phyloP scores from a whole-genome alignment of 2,113 vertebrate species.

The Eleginops maclovinus region DNA sequence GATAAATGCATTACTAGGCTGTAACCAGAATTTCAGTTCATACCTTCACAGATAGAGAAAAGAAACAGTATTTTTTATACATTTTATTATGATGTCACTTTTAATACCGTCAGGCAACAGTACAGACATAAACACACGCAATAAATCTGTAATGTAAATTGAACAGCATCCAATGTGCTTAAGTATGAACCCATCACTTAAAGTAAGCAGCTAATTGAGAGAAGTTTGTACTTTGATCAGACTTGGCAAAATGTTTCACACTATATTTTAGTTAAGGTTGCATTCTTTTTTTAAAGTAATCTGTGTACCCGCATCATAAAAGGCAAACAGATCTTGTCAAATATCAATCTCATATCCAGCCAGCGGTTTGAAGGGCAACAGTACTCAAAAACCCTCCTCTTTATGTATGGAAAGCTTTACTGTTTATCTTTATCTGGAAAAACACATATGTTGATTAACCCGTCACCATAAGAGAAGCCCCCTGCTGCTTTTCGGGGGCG shows the following conservation, averaged over 20 bases:
- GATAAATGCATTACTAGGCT: not conserved
- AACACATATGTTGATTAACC: constrained; percentile 53
- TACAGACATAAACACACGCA: no score
- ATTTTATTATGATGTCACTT: no score
- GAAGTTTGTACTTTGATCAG: not conserved
- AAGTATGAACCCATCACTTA: not conserved
- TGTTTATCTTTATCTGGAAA: constrained; percentile 55
- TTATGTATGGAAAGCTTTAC: constrained; percentile 5
- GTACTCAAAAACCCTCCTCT: constrained; percentile 4
- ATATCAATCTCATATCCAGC: not conserved
- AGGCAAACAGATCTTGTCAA: not conserved
- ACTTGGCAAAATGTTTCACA: not conserved
- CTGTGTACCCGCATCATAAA: not conserved
- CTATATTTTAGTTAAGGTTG: not conserved
- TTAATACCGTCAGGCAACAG: no score
- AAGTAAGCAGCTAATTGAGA: not conserved
- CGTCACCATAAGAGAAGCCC: constrained; percentile 16
- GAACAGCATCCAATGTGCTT: not conserved
- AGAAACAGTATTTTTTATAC: no score
- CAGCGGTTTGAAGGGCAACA: constrained; percentile 1
- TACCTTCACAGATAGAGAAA: not conserved
- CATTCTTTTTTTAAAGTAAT: not conserved
- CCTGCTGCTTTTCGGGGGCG: constrained; percentile 1
- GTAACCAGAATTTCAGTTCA: not conserved
- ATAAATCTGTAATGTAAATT: no score